phyloP scores from a whole-genome alignment of 2,888 invertebrate genomes.

The Trisateles emortualis region DNA sequence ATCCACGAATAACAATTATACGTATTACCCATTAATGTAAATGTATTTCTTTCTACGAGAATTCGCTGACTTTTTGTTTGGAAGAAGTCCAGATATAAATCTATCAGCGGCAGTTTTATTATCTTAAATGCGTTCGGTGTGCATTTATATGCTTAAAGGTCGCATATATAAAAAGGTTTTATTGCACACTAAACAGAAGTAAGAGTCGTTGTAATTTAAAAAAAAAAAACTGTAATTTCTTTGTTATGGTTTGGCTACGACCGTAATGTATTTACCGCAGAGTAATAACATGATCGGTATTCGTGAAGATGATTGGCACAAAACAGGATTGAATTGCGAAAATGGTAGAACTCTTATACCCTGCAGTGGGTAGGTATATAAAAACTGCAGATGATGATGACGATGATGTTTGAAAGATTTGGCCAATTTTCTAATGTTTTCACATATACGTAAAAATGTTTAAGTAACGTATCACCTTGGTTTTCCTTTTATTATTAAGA shows the following conservation, averaged over 20 bases:
- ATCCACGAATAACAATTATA: slow-evolving; percentile 56
- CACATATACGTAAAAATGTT: too few relatives aligned
- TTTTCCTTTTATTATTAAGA: too few relatives aligned
- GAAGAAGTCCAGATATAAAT: slow-evolving; percentile 54
- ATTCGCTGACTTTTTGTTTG: slow-evolving; percentile 51
- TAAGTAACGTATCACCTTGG: too few relatives aligned
- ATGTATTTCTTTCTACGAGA: slow-evolving; percentile 40
- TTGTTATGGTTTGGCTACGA: neutral
- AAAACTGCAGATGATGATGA: too few relatives aligned
- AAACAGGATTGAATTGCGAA: too few relatives aligned
- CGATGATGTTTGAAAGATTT: too few relatives aligned
- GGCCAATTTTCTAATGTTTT: too few relatives aligned
- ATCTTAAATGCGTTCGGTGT: slow-evolving; percentile 45
- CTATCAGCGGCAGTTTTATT: slow-evolving; percentile 42
- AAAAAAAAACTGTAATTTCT: slow-evolving; percentile 14
- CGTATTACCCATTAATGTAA: slow-evolving; percentile 55
- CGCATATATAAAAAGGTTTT: slow-evolving; percentile 36
- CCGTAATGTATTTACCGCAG: too few relatives aligned
- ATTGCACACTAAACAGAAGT: slow-evolving; percentile 39
- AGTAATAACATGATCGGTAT: too few relatives aligned
- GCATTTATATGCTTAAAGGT: slow-evolving; percentile 39
- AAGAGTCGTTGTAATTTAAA: slow-evolving; percentile 19
- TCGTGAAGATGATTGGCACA: too few relatives aligned
- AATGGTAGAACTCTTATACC: too few relatives aligned
- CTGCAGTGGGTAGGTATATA: too few relatives aligned